Base-by-base conservation (phyloP, 2,797 vertebrate genomes). In the Esox lucius region DNA sequence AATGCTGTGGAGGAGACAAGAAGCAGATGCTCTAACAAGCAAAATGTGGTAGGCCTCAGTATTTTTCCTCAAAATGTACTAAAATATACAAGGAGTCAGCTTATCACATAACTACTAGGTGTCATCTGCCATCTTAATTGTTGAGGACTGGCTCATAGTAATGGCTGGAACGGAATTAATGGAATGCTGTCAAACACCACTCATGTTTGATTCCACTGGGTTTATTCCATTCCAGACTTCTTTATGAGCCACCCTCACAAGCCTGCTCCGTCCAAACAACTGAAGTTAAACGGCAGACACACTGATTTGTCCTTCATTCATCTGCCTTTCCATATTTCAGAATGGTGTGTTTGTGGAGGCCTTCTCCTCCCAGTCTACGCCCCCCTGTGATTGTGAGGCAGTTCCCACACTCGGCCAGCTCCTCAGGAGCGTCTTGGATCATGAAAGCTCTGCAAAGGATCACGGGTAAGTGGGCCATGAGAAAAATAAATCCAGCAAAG, bases 361-460 rank as follows among this genome's bases (percentile, higher is more conserved):
- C 74, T 95, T 94, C 78, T 91, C 93, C 11, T 79, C 79, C 2
- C 75, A 73, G 56, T 77, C 86, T 5, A 53, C 77, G 15, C 49
- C 82, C 80, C 31, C 73, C 71, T 42, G 78, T 61, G 84, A 87
- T 84, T 70, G 66, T 33, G 72, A 74, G 5, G 5, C 73, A 33
- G 84, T 93, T 77, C 90, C 91, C 79, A 93, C 90, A 0, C 86
- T 95, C 79, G 85, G 84, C 31, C 89, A 92, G 81, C 84, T 92
- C 80, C 91, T 94, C 72, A 59, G 74, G 75, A 81, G 79, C 15
- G 71, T 42, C 70, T 35, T 71, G 66, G 71, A 75, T 74, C 72
- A 71, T 12, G 75, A 71, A 56, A 73, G 68, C 71, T 84, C 72
- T 24, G 75, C 70, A 83, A 79, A 51, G 26, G 85, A 91, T 56